Percentiles rank a stretch among this genome's conserved stretches.
phyloP scores from a whole-genome alignment of 2,888 invertebrate genomes.

The Troilus luridus region DNA sequence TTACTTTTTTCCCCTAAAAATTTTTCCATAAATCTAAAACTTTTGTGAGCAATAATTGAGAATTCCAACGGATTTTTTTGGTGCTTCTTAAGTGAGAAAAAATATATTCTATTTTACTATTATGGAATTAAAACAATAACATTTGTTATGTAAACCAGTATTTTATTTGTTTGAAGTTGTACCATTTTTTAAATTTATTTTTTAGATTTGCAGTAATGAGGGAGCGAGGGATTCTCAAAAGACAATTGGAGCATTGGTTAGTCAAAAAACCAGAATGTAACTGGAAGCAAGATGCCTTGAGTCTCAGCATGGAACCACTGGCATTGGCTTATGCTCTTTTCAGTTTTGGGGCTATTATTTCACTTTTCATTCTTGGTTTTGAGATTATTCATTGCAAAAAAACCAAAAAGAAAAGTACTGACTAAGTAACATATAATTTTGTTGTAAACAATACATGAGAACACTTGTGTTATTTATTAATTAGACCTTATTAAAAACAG shows the following conservation, averaged over 20 bases:
- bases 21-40: no score
- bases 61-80: no score
- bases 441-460: neutral
- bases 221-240: constrained; percentile 63
- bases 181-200: neutral
- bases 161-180: neutral
- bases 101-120: neutral
- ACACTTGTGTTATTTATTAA: neutral
- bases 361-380: constrained; percentile 57
- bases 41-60: no score
- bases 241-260: constrained; percentile 63
- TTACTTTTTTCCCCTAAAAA: no score
- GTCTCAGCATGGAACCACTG: constrained; percentile 63
- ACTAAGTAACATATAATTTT: neutral
- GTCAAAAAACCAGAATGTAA: constrained; percentile 64
- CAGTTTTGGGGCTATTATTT: constrained; percentile 59
- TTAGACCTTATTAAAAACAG: no score
- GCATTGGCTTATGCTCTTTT: constrained; percentile 63
- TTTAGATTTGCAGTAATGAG: constrained; percentile 64
- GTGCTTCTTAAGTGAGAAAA: no score
- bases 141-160: neutral
- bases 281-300: constrained; percentile 62
- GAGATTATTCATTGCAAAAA: constrained; percentile 51
- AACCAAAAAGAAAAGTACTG: neutral
- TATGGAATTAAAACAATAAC: neutral